Base-by-base conservation (phyloP, 2,888 invertebrate genomes). In the Magallana nippona region DNA sequence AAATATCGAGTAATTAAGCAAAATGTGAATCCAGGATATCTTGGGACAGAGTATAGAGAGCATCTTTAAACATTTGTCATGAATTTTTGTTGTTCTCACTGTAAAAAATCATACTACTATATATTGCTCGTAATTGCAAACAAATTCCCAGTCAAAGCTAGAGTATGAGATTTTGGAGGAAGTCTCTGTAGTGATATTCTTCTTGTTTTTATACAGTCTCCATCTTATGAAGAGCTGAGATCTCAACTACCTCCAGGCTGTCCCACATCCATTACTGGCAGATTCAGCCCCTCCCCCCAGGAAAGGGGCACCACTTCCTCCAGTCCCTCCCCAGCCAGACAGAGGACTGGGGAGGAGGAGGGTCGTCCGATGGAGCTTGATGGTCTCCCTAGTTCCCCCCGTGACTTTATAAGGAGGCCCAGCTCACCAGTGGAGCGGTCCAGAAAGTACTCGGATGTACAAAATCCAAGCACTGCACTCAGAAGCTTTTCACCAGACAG, bases 201-300 rank as follows among this genome's bases (percentile, higher is more conserved):
- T 60, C 19, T 60, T 60, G 17, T 82, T 56, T 63, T n/a, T 27
- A 80, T 57, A 22, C 80, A 83, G 83, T 22, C 81, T 19, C 57
- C 83, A 10, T 83, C 83, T n/a, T 83, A 79, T 78, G 81, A 79
- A 56, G 83, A 83, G 19, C 57, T 83, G n/a, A 71, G 32, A 32
- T 32, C 81, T 44, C 60, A 58, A 22, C 60, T 81, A 55, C 81
- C 81, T 44, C 81, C 81, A n/a, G 81, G 81, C 2, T 55, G 81
- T 2, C 81, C 81, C 44, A 11, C 10, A 10, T 63, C 81, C n/a
- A 15, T 81, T 10, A 81, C 62, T n/a, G 81, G 81, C 15, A 32
- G 81, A 55, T 55, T 62, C n/a, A 81, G 81, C 55, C 80, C 80
- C 17, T 10, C 80, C 22, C 80, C 80, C 19, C 32, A 32, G 80